Evolutionary conservation across 2,113 vertebrate genomes (phyloP).

Genomic region (Panurus biarmicus): DNA sequence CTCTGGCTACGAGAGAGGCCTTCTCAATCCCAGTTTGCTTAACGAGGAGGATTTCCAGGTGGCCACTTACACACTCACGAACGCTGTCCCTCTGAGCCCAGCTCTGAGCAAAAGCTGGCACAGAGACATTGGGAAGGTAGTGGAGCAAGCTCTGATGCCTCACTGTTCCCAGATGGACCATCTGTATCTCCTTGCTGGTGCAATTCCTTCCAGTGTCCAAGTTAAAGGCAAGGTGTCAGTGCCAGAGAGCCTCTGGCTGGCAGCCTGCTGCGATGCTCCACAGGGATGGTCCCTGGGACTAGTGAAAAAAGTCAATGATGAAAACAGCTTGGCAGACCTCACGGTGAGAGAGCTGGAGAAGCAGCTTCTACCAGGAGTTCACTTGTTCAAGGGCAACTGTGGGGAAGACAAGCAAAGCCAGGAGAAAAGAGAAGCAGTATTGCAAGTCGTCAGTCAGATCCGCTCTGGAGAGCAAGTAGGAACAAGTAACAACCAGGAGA

Average conservation of each 20-base stretch:
- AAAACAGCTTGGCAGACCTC: constrained; percentile 58
- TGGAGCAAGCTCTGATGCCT: constrained; percentile 62
- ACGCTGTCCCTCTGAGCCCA: constrained; percentile 52
- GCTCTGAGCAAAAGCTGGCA: constrained; percentile 68
- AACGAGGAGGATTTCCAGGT: constrained; percentile 34
- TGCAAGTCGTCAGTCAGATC: constrained; percentile 57
- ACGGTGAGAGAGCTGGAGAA: constrained; percentile 64
- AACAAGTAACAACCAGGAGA: background rate
- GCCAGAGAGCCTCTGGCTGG: constrained; percentile 72
- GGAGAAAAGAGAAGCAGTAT: constrained; percentile 53
- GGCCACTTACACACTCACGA: constrained; percentile 64
- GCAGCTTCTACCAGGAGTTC: constrained; percentile 43
- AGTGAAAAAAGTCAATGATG: constrained; percentile 22
- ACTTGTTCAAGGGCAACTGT: constrained; percentile 67
- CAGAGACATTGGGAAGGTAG: constrained; percentile 46
- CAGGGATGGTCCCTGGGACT: constrained; percentile 73
- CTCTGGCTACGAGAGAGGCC: constrained; percentile 60
- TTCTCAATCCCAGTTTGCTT: constrained; percentile 67
- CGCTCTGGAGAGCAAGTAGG: constrained; percentile 34
- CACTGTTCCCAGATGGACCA: constrained; percentile 60
- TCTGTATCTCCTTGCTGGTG: constrained; percentile 67
- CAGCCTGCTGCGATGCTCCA: constrained; percentile 67
- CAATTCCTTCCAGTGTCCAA: constrained; percentile 54
- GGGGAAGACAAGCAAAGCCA: constrained; percentile 42
- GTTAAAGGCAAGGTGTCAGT: constrained; percentile 60